These are phyloP conservation scores for Elymnias hypermnestra DNA, from an alignment of 1,140 invertebrate species.

Conservation along the genomic window DNA sequence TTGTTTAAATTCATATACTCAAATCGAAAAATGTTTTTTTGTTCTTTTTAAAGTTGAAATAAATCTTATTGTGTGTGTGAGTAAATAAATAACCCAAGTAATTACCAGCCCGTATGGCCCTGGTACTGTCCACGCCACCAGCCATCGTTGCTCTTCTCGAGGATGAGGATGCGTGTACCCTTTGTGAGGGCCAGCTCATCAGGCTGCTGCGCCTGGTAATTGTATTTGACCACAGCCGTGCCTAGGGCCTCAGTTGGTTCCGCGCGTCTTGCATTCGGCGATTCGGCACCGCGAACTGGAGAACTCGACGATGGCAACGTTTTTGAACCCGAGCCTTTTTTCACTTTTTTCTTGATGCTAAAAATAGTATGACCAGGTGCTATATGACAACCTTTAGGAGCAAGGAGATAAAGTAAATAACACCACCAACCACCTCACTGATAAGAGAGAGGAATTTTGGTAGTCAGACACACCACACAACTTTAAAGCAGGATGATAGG, in stretches of 20 bases:
- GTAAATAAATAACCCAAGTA: too few relatives aligned
- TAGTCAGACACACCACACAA: too few relatives aligned
- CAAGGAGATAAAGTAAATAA: too few relatives aligned
- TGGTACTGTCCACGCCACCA: slow-evolving; percentile 97
- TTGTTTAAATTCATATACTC: too few relatives aligned
- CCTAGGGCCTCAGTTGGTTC: slow-evolving; percentile 90
- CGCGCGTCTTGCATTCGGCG: slow-evolving; percentile 78
- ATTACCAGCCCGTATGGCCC: slow-evolving; percentile 84
- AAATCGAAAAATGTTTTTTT: too few relatives aligned
- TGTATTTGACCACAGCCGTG: slow-evolving; percentile 96
- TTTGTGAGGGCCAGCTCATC: slow-evolving; percentile 96
- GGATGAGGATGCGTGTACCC: slow-evolving; percentile 93
- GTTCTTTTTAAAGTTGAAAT: too few relatives aligned
- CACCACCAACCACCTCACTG: too few relatives aligned
- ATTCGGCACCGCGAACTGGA: slow-evolving; percentile 86
- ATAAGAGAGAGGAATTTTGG: too few relatives aligned
- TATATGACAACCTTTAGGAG: too few relatives aligned
- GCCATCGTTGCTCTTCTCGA: slow-evolving; percentile 99
- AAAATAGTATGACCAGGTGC: too few relatives aligned
- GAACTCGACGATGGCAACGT: slow-evolving; percentile 89
- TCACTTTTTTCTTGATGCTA: slow-evolving; percentile 95
- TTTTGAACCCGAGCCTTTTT: slow-evolving; percentile 90
- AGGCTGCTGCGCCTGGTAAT: slow-evolving; percentile 97
- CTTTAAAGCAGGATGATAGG: too few relatives aligned
- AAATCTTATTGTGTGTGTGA: too few relatives aligned